Conservation (phyloP, 2,113 vertebrate genomes). For the Gavia stellata region DNA sequence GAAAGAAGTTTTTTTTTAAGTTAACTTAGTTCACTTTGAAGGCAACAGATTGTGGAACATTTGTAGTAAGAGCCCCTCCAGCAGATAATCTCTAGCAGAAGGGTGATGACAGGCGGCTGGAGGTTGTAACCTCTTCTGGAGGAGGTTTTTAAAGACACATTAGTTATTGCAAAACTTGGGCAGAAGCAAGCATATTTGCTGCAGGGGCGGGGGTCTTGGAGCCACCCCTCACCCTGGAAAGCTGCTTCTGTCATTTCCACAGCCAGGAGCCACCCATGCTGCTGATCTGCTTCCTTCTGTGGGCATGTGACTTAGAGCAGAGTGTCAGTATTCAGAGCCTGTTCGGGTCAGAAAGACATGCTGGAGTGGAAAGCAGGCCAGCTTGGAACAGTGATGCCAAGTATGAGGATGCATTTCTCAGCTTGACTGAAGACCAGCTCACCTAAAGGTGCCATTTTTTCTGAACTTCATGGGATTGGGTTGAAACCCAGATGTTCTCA, state of each 20-base stretch:
- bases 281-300: not conserved
- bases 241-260: not conserved
- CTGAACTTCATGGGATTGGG: not conserved
- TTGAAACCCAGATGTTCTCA: not conserved
- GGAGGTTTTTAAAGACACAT: not conserved
- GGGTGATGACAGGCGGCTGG: conserved; percentile 17
- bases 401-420: not conserved
- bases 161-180: not conserved
- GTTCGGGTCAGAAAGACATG: not conserved
- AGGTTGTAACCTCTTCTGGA: conserved; percentile 36
- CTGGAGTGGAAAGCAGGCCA: not conserved
- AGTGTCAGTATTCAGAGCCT: not conserved
- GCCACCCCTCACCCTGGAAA: not conserved
- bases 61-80: conserved; percentile 27
- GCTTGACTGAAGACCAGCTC: not conserved
- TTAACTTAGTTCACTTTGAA: not conserved
- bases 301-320: not conserved
- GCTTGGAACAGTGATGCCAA: not conserved
- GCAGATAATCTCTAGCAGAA: conserved; percentile 42
- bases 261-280: not conserved
- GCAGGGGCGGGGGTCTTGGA: not conserved
- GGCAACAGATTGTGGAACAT: conserved; percentile 39
- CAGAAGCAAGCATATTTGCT: not conserved
- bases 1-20: not conserved
- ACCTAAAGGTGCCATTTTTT: not conserved